Percentiles rank a stretch among this genome's conserved stretches.
Conservation (phyloP, 1,140 invertebrate genomes). For the Halyomorpha halys region DNA sequence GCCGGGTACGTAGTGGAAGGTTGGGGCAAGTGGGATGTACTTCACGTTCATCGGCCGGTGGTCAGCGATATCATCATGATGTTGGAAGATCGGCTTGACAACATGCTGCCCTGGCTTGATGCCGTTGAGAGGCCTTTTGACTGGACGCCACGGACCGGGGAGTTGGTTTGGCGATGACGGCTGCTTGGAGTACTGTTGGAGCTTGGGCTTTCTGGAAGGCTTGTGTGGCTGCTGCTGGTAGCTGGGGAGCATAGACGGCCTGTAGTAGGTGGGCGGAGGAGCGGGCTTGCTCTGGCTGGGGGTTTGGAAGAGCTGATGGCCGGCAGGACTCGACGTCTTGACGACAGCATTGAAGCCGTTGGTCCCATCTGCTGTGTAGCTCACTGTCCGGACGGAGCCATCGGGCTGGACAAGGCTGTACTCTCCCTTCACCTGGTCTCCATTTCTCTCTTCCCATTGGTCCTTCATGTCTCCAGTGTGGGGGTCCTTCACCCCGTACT, state of each 20-base stretch:
- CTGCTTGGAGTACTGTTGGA: not conserved
- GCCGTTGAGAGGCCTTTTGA: not conserved
- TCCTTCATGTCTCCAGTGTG: constrained; percentile 44
- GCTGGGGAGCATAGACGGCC: not conserved
- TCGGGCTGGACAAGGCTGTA: constrained; percentile 48
- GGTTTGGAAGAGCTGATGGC: constrained; percentile 34
- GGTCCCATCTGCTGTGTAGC: constrained; percentile 48
- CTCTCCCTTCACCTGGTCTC: constrained; percentile 43
- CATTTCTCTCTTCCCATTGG: constrained; percentile 43
- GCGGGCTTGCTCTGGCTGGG: constrained; percentile 12
- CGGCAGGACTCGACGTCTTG: constrained; percentile 42
- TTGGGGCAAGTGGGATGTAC: constrained; percentile 9
- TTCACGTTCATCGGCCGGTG: not conserved
- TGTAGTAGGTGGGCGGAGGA: not conserved
- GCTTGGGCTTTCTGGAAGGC: not conserved
- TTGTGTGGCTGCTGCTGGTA: not conserved
- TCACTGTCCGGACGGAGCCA: constrained; percentile 46
- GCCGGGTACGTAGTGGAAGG: constrained; percentile 15
- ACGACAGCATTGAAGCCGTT: constrained; percentile 49
- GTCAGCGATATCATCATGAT: not conserved
- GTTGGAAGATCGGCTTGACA: not conserved
- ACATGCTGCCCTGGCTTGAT: not conserved
- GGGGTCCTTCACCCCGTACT: constrained; percentile 43
- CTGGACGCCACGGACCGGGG: not conserved
- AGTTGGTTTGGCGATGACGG: not conserved